Evolutionary conservation across 2,113 vertebrate species (phyloP), one percentile per base, ranked within the genome.

Genomic region (Callionymus lyra): DNA sequence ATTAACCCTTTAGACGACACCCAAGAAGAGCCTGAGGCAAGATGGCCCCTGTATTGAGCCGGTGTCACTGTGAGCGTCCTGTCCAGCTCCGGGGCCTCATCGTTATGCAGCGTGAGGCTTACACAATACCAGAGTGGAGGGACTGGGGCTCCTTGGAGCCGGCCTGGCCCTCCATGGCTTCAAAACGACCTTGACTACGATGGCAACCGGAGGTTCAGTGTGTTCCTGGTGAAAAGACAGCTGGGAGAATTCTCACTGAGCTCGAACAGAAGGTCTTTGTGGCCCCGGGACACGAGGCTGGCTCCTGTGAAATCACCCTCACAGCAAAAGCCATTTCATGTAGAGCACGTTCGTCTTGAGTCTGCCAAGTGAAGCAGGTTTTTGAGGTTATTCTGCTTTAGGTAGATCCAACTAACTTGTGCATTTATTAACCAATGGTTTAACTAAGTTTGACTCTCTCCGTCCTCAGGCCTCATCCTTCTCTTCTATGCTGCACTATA

Each of bases 401-500:
- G 8, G 21, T 27, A 8, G 21, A 17, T 39, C n/a, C 36, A 16
- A 38, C 10, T 18, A 10, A 38, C 17, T 2, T 12, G 17, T n/a
- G n/a, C n/a, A n/a, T n/a, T n/a, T n/a, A n/a, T n/a, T n/a, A n/a
- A n/a, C n/a, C n/a, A n/a, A n/a, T n/a, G n/a, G n/a, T n/a, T n/a
- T n/a, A n/a, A n/a, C n/a, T n/a, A n/a, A n/a, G n/a, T n/a, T n/a
- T n/a, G n/a, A n/a, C n/a, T 10, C 8, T 31, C 27, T 62, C 35
- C 18, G 56, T 63, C 47, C 84, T 14, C 12, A 97, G 95, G 89
- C 59, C 81, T 91, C 73, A 91, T 94, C 70, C 79, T 97, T 37
- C 78, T 95, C 50, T 92, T 97, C 82, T 97, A 98, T 57, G 74
- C 92, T 45, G 35, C 89, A 46, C 87, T 98, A 72, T 98, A 97